A percentile compares a stretch with the other conserved stretches of the same genome.
phyloP scores from a whole-genome alignment of 2,113 vertebrate genomes.

The Bufo bufo region DNA sequence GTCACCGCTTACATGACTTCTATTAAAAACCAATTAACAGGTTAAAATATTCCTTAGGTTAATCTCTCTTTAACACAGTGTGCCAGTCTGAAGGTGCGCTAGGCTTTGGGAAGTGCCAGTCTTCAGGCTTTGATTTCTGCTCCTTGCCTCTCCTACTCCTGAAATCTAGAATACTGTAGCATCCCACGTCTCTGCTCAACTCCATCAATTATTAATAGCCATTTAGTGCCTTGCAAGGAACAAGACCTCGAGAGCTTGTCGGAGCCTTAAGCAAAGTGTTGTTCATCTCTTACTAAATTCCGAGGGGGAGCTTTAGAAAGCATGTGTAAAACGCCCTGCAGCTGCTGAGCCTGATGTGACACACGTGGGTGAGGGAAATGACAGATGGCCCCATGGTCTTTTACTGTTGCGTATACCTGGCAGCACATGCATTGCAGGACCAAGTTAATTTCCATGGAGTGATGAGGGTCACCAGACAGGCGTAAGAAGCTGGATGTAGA shows the following conservation, averaged over 20 bases:
- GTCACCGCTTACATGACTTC: too few relatives aligned
- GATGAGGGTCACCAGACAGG: neutral
- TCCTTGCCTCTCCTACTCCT: neutral
- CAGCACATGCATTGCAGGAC: conserved; percentile 13
- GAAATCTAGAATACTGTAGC: neutral
- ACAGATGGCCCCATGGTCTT: conserved; percentile 30
- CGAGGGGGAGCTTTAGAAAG: conserved; percentile 3
- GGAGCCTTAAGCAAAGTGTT: neutral
- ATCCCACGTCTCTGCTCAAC: conserved; percentile 25
- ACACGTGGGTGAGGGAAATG: conserved; percentile 28
- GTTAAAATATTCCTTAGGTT: neutral
- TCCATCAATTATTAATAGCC: conserved; percentile 17
- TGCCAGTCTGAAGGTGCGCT: neutral
- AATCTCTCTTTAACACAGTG: neutral
- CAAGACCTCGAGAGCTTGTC: neutral
- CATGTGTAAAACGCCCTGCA: conserved; percentile 10
- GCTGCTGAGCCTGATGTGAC: conserved; percentile 14
- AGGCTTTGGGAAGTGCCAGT: neutral
- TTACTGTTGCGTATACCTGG: conserved; percentile 17
- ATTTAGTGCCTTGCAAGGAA: conserved; percentile 23
- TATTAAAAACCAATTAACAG: neutral
- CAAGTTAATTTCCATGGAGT: neutral
- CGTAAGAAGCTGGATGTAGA: too few relatives aligned
- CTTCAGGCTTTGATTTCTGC: neutral
- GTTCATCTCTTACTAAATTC: neutral